phyloP scores from a whole-genome alignment of 23 tunicate species.

The Trididemnum clinides region DNA sequence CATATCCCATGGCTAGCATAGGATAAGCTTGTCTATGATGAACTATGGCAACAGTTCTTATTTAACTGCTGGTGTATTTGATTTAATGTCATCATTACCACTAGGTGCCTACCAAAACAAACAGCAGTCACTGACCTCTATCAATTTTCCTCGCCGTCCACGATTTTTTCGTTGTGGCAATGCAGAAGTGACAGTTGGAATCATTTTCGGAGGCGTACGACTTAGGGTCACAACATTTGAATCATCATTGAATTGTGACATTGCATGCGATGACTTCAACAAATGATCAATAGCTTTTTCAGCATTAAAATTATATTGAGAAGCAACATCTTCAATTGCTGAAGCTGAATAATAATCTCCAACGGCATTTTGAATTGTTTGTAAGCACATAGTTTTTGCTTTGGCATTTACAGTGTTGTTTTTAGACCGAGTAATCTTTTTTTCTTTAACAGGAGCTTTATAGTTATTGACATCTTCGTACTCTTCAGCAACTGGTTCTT shows the following conservation, averaged over 20 bases:
- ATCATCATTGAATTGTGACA: not conserved
- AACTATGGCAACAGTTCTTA: no score
- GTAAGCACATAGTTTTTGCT: conserved; percentile 1
- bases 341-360: conserved; percentile 61
- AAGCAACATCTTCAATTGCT: conserved; percentile 47
- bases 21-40: no score
- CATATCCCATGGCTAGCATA: no score
- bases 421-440: not conserved
- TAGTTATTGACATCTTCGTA: conserved; percentile 1
- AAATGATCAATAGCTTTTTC: conserved; percentile 70
- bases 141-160: not conserved
- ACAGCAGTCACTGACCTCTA: not conserved
- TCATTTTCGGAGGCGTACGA: not conserved
- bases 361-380: conserved; percentile 56
- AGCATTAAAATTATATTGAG: conserved; percentile 40
- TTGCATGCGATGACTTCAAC: conserved; percentile 9
- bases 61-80: no score
- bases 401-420: not conserved
- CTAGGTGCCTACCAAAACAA: no score
- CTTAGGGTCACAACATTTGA: not conserved
- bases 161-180: conserved; percentile 15
- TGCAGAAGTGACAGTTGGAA: not conserved
- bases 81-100: no score
- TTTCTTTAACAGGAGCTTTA: not conserved
- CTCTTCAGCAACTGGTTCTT: conserved; percentile 48